These are phyloP conservation scores for Punctoribates punctum DNA, from an alignment of 2,888 invertebrate genomes.

Conservation along the genomic window DNA sequence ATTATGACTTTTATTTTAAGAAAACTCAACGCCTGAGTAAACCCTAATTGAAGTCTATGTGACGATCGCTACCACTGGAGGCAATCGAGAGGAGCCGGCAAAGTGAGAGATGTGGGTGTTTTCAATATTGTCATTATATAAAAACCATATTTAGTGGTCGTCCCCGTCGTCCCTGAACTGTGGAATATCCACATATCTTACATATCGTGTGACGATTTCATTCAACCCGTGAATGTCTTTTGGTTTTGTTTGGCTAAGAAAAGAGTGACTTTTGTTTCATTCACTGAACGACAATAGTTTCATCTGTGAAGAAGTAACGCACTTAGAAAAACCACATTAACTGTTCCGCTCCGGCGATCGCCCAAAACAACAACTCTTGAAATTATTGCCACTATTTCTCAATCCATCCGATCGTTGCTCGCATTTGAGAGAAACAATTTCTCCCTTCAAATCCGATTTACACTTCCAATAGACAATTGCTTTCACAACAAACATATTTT, in stretches of 20 bases:
- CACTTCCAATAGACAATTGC: not conserved
- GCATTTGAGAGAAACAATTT: slow-evolving; percentile 3
- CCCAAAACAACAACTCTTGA: slow-evolving; percentile 19
- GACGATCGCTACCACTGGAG: not conserved
- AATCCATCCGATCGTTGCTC: slow-evolving; percentile 11
- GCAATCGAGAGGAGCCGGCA: not conserved
- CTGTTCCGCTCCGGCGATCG: not conserved
- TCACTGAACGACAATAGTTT: not conserved
- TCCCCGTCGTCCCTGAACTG: slow-evolving; percentile 9
- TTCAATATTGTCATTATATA: slow-evolving; percentile 13
- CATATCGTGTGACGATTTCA: slow-evolving; percentile 23
- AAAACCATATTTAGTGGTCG: slow-evolving; percentile 4
- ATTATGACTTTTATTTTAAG: slow-evolving; percentile 20
- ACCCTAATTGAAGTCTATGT: slow-evolving; percentile 32
- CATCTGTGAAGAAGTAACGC: slow-evolving; percentile 5
- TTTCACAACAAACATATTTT: slow-evolving; percentile 2
- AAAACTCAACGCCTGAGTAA: slow-evolving; percentile 3
- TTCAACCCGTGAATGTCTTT: slow-evolving; percentile 3
- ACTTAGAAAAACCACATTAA: slow-evolving; percentile 32
- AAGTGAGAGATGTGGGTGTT: slow-evolving; percentile 7
- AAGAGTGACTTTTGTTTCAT: slow-evolving; percentile 35
- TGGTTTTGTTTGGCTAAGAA: slow-evolving; percentile 29
- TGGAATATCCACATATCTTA: slow-evolving; percentile 11
- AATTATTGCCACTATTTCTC: not conserved
- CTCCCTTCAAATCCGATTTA: slow-evolving; percentile 1